Conservation (phyloP, 2,797 vertebrate genomes). For the Chaenodraco wilsoni region DNA sequence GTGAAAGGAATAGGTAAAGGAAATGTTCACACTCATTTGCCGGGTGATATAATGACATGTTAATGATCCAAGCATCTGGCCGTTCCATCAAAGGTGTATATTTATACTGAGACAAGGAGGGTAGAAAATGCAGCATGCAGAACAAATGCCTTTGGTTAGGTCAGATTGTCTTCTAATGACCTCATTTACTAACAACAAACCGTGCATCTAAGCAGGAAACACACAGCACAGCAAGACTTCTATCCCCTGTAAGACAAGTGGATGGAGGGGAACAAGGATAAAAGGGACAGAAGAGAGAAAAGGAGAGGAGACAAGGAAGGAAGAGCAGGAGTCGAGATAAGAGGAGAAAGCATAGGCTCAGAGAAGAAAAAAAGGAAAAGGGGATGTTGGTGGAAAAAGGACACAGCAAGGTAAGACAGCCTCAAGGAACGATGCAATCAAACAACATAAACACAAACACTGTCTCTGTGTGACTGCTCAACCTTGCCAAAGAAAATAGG, state of each 20-base stretch:
- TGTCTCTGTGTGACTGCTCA: slow-evolving; percentile 71
- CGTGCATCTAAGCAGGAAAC: slow-evolving; percentile 64
- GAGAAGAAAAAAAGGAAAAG: neutral
- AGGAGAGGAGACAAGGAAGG: slow-evolving; percentile 11
- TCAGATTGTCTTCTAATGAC: slow-evolving; percentile 81
- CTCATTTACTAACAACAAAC: slow-evolving; percentile 76
- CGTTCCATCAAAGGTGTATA: slow-evolving; percentile 62
- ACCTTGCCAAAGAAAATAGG: slow-evolving; percentile 84
- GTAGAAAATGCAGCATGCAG: slow-evolving; percentile 51
- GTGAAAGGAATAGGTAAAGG: slow-evolving; percentile 9
- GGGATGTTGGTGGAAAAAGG: slow-evolving; percentile 16
- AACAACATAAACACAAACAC: slow-evolving; percentile 66
- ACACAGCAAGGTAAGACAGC: slow-evolving; percentile 48
- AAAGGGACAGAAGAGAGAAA: neutral
- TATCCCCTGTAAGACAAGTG: slow-evolving; percentile 50
- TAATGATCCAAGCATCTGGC: slow-evolving; percentile 60
- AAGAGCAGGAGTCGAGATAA: neutral
- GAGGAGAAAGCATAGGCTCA: neutral
- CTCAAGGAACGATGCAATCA: slow-evolving; percentile 62
- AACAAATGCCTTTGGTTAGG: slow-evolving; percentile 80
- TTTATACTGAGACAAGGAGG: slow-evolving; percentile 62
- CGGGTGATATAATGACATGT: slow-evolving; percentile 51
- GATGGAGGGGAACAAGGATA: slow-evolving; percentile 17
- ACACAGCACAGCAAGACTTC: slow-evolving; percentile 63
- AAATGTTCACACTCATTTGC: slow-evolving; percentile 47